Evolutionary conservation across 2,797 vertebrate species (phyloP).

Genomic region (Dendrocincla tyrannina): DNA sequence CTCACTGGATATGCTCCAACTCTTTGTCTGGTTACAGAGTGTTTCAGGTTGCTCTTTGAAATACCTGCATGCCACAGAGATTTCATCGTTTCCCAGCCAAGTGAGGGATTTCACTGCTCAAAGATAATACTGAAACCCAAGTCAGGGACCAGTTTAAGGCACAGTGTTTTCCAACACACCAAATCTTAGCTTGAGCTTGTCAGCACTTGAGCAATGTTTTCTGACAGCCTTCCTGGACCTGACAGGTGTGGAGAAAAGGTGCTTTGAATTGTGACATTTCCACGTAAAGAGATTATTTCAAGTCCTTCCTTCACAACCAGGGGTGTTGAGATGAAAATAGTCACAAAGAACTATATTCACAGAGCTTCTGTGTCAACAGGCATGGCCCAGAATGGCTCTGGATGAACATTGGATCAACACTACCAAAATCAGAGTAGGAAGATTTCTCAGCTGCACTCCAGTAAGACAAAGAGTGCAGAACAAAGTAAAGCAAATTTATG

Average conservation of each 20-base stretch:
- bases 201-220: background rate
- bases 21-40: background rate
- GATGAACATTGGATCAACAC: background rate
- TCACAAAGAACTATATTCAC: background rate
- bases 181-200: background rate
- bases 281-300: background rate
- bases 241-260: background rate
- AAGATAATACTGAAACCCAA: background rate
- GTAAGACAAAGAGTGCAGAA: background rate
- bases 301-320: background rate
- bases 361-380: background rate
- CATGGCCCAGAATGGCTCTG: background rate
- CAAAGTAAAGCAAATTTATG: background rate
- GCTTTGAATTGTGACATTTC: background rate
- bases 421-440: background rate
- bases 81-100: background rate
- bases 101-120: background rate
- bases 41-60: background rate
- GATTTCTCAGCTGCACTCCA: background rate
- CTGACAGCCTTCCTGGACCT: background rate
- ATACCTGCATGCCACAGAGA: background rate
- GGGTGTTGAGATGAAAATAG: background rate
- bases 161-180: background rate
- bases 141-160: background rate
- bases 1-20: background rate